phyloP scores from a whole-genome alignment of 2,797 vertebrate species.

The Liparis tanakae region DNA sequence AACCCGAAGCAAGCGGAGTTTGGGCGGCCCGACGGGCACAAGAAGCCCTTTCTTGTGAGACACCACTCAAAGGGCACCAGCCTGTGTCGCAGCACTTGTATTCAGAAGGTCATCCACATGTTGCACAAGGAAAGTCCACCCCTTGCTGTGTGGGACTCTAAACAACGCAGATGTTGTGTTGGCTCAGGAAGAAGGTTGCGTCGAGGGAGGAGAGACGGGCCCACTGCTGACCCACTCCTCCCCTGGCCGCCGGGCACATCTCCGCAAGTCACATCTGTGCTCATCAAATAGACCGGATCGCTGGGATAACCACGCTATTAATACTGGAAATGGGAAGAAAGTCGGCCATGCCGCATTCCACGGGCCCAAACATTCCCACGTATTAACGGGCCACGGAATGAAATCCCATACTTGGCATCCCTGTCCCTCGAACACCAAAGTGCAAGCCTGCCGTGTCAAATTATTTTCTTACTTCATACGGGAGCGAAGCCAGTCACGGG shows the following conservation, averaged over 20 bases:
- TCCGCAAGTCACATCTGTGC: constrained; percentile 38
- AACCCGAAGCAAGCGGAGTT: constrained; percentile 2
- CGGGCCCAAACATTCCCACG: constrained; percentile 65
- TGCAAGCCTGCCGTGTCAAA: constrained; percentile 54
- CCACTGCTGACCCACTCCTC: constrained; percentile 71
- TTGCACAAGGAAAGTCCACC: constrained; percentile 28
- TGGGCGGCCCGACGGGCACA: not conserved
- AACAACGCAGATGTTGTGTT: constrained; percentile 47
- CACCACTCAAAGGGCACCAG: not conserved
- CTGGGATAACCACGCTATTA: constrained; percentile 70
- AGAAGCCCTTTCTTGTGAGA: not conserved
- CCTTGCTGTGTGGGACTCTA: constrained; percentile 25
- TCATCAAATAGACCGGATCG: constrained; percentile 56
- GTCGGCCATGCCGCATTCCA: constrained; percentile 68
- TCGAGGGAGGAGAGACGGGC: constrained; percentile 13
- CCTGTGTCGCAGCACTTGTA: not conserved
- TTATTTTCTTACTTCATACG: constrained; percentile 62
- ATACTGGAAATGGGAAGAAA: constrained; percentile 71
- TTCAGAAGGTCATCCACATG: constrained; percentile 30
- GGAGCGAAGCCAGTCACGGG: constrained; percentile 57
- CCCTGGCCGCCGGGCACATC: constrained; percentile 29
- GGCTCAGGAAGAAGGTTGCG: constrained; percentile 20
- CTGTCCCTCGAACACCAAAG: constrained; percentile 54
- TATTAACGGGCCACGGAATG: constrained; percentile 66
- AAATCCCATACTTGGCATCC: constrained; percentile 73